These are phyloP conservation scores for Phragmatobia fuliginosa DNA, from an alignment of 2,888 invertebrate species.

Conservation along the genomic window DNA sequence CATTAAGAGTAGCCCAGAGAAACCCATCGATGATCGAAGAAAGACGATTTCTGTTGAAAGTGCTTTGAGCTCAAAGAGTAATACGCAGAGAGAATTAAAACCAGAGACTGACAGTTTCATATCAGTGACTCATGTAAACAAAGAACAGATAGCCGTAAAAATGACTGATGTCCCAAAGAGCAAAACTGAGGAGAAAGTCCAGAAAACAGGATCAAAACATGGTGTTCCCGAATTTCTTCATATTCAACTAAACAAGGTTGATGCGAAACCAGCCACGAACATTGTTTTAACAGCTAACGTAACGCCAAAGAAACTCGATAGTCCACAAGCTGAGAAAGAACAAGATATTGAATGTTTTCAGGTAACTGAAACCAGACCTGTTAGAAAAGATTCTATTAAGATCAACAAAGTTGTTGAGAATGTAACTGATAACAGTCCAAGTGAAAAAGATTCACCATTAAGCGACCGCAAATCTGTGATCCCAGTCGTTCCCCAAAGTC, in stretches of 20 bases:
- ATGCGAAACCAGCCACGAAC: slow-evolving; percentile 87
- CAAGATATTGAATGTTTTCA: slow-evolving; percentile 60
- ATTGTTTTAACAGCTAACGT: slow-evolving; percentile 89
- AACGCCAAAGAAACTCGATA: slow-evolving; percentile 82
- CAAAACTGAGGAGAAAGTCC: slow-evolving; percentile 76
- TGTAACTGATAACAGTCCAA: slow-evolving; percentile 57
- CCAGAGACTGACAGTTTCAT: slow-evolving; percentile 80
- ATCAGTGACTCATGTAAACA: slow-evolving; percentile 87
- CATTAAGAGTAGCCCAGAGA: slow-evolving; percentile 86
- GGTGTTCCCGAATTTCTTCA: slow-evolving; percentile 90
- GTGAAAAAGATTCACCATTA: slow-evolving; percentile 67
- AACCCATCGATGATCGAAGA: slow-evolving; percentile 76
- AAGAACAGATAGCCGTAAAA: slow-evolving; percentile 72
- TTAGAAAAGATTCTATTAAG: slow-evolving; percentile 63
- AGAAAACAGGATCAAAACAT: slow-evolving; percentile 64
- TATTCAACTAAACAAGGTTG: slow-evolving; percentile 90
- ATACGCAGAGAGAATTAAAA: slow-evolving; percentile 62
- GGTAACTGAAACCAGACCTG: slow-evolving; percentile 62
- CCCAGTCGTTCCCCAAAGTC: slow-evolving; percentile 68
- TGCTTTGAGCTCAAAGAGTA: slow-evolving; percentile 67
- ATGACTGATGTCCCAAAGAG: slow-evolving; percentile 64
- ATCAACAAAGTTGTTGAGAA: slow-evolving; percentile 63
- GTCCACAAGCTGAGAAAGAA: slow-evolving; percentile 70
- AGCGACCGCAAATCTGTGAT: slow-evolving; percentile 57
- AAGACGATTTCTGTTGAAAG: slow-evolving; percentile 85